A percentile compares a stretch with the other conserved stretches of the same genome.
Conservation (phyloP, 2,113 vertebrate species). For the Microcebus tavaratra region DNA sequence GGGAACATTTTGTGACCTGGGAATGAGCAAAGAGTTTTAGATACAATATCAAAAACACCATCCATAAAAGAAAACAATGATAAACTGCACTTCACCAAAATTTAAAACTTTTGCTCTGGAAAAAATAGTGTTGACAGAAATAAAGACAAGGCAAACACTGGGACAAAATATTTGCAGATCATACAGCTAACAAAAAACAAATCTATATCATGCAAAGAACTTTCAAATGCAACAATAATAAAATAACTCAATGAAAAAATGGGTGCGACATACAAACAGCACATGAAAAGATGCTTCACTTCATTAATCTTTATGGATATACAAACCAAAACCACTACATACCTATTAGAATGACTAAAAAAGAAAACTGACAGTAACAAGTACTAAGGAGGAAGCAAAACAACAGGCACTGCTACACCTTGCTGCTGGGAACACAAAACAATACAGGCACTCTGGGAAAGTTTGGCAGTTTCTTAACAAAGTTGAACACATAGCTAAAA, state of each 20-base stretch:
- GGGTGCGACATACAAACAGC: background rate
- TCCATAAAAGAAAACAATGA: background rate
- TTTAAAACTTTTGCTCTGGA: background rate
- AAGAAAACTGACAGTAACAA: background rate
- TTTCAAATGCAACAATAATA: background rate
- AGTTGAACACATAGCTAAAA: background rate
- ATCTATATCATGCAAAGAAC: background rate
- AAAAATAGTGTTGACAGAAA: background rate
- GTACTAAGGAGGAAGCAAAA: background rate
- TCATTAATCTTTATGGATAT: background rate
- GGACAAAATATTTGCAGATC: background rate
- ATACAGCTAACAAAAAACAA: background rate
- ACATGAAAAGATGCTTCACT: background rate
- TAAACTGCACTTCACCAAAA: background rate
- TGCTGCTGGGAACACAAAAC: background rate
- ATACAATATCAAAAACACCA: background rate
- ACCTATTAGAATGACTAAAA: no score
- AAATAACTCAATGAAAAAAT: background rate
- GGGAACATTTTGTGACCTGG: background rate
- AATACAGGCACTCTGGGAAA: background rate
- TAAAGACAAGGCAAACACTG: background rate
- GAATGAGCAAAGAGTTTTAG: background rate
- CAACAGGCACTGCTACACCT: background rate
- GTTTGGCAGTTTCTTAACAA: background rate
- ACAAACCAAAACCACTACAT: background rate